These are phyloP conservation scores for Muricea muricata DNA, from an alignment of 92 coral and sea anemone species.

Conservation along the genomic window DNA sequence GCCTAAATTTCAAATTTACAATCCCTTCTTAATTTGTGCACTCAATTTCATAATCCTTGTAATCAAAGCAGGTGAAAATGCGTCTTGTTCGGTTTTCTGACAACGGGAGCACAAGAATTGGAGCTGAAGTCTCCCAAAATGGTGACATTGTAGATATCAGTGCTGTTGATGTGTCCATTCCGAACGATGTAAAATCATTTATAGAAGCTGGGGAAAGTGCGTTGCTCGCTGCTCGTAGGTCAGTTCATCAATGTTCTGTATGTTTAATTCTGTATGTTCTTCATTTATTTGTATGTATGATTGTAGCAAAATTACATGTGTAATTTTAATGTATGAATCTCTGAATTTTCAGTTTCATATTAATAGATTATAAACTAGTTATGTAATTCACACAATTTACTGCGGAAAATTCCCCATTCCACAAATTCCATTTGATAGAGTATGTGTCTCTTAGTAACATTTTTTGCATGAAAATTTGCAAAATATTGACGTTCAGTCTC, in stretches of 20 bases:
- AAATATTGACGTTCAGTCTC: neutral
- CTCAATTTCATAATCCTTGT: too few relatives aligned
- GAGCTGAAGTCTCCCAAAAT: slow-evolving; percentile 79
- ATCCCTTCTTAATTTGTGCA: neutral
- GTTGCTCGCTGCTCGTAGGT: slow-evolving; percentile 26
- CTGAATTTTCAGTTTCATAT: too few relatives aligned
- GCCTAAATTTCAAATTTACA: neutral
- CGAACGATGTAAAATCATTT: slow-evolving; percentile 81
- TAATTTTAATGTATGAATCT: too few relatives aligned
- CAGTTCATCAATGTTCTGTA: neutral
- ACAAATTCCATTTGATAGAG: neutral
- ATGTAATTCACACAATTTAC: too few relatives aligned
- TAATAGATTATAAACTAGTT: too few relatives aligned
- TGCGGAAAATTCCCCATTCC: too few relatives aligned
- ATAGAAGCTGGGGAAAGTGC: slow-evolving; percentile 75
- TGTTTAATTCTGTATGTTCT: neutral
- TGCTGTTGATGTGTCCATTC: slow-evolving; percentile 76
- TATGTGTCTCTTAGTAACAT: neutral
- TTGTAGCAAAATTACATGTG: too few relatives aligned
- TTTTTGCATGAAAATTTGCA: neutral
- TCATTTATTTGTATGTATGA: too few relatives aligned
- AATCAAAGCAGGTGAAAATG: slow-evolving; percentile 53
- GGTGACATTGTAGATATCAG: slow-evolving; percentile 87
- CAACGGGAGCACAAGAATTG: slow-evolving; percentile 73
- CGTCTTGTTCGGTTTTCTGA: slow-evolving; percentile 91